These are phyloP conservation scores for Drosophila antonietae DNA, from an alignment of 2,888 invertebrate species.

Conservation along the genomic window DNA sequence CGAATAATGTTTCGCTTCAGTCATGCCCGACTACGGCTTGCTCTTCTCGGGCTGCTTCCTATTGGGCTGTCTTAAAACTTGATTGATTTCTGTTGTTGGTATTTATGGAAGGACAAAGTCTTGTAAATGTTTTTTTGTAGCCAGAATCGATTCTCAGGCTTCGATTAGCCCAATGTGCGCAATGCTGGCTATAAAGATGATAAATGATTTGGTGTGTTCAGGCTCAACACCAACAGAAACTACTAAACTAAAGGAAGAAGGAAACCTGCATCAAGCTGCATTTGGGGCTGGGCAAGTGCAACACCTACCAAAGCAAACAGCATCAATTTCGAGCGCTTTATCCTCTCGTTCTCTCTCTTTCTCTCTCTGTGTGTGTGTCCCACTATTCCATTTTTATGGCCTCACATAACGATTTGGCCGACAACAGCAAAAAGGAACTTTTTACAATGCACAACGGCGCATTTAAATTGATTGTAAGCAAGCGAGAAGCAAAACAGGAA, in stretches of 20 bases:
- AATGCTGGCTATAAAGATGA: slow-evolving; percentile 59
- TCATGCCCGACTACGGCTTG: not conserved
- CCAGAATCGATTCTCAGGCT: slow-evolving; percentile 56
- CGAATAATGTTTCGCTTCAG: slow-evolving; percentile 6
- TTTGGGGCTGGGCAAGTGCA: slow-evolving; percentile 36
- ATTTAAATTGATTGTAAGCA: slow-evolving; percentile 78
- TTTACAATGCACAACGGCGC: slow-evolving; percentile 77
- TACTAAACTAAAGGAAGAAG: slow-evolving; percentile 8
- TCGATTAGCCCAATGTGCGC: slow-evolving; percentile 63
- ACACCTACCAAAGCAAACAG: slow-evolving; percentile 24
- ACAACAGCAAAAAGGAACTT: slow-evolving; percentile 58
- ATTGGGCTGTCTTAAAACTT: slow-evolving; percentile 32
- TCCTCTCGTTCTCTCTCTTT: not conserved
- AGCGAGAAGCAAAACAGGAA: slow-evolving; percentile 57
- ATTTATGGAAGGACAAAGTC: slow-evolving; percentile 50
- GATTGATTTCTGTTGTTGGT: slow-evolving; percentile 67
- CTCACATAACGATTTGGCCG: slow-evolving; percentile 65
- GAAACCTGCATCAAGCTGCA: slow-evolving; percentile 66
- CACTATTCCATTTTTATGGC: slow-evolving; percentile 72
- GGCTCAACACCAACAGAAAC: slow-evolving; percentile 14
- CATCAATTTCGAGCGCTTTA: slow-evolving; percentile 21
- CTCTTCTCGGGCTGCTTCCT: not conserved
- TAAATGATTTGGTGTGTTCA: slow-evolving; percentile 40
- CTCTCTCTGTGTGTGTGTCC: slow-evolving; percentile 36
- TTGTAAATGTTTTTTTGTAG: slow-evolving; percentile 28